Conservation (phyloP, 2,888 invertebrate species). For the Eupithecia subumbrata region DNA sequence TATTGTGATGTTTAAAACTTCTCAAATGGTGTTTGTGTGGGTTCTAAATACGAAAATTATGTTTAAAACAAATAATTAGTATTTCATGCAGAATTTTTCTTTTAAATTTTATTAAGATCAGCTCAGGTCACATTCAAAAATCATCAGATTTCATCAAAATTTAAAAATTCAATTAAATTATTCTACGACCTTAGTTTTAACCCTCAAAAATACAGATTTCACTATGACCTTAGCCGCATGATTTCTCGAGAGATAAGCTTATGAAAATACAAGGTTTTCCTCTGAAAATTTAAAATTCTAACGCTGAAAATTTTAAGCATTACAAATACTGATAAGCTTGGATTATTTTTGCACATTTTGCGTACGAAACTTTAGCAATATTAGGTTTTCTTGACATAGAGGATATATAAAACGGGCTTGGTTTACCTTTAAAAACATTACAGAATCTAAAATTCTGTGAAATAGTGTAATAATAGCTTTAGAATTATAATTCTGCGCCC, state of each 20-base stretch:
- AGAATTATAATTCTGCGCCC: not conserved
- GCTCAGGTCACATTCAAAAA: no score
- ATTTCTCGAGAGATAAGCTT: slow-evolving; percentile 52
- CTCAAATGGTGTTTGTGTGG: not conserved
- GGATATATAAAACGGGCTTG: slow-evolving; percentile 16
- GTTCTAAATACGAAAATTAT: no score
- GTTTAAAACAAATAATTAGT: no score
- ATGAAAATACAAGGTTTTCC: slow-evolving; percentile 41
- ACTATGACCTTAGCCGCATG: slow-evolving; percentile 34
- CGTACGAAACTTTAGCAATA: slow-evolving; percentile 12
- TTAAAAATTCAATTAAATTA: not conserved
- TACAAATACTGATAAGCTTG: slow-evolving; percentile 32
- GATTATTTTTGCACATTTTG: slow-evolving; percentile 26
- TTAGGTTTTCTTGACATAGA: slow-evolving; percentile 11
- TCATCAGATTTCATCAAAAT: not conserved
- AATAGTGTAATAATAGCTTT: not conserved
- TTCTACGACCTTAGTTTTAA: slow-evolving; percentile 12
- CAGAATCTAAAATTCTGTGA: not conserved
- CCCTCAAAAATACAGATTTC: slow-evolving; percentile 22
- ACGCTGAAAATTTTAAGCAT: slow-evolving; percentile 32
- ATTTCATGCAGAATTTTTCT: no score
- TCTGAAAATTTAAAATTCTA: slow-evolving; percentile 31
- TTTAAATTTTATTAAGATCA: no score
- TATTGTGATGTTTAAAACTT: not conserved
- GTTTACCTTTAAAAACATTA: slow-evolving; percentile 6